Evolutionary conservation across 2,888 invertebrate genomes (phyloP), one percentile per base, ranked within the genome.

Genomic region (Nomada ruficornis): DNA sequence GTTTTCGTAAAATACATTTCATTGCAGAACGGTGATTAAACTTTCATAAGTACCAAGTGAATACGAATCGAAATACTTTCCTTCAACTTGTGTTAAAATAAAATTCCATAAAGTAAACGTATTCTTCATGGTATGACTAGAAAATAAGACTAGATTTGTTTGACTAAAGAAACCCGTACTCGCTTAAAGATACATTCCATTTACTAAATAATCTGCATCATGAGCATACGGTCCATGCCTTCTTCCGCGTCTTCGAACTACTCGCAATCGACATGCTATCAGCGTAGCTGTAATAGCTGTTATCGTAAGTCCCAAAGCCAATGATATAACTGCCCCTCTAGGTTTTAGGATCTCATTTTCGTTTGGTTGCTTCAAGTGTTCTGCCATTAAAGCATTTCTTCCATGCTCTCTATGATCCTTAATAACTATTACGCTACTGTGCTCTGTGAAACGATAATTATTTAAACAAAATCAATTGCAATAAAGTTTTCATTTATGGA

Each of bases 121-220:
- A 47, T 5, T 44, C 47, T 50, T 59, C 29, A 47, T 69, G 23
- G 68, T 87, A 80, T 50, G 47, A 47, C 47, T 47, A 47, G 82
- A 86, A 86, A 86, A 86, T 84, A 80, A 73, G 54, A 77, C n/a
- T 65, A 60, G 29, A 72, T 18, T 69, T 11, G 13, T 59, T 59
- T 23, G 44, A 23, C 52, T 73, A 77, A 52, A 75, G 55, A 44
- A 54, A 72, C 65, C 74, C 54, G 10, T 75, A 63, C 78, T 69
- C 76, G 84, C 91, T 95, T 96, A 98, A 93, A 99, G 96, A 94
- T 99, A 99, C 98, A 99, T 99, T 91, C 99, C 99, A 94, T 99
- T 99, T 89, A 99, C 98, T 90, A 99, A 95, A 94, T 98, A 99
- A 95, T 99, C 99, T 0, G 98, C 98, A 94, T 99, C 99, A 94